A percentile compares a stretch with the other conserved stretches of the same genome.
phyloP scores from a whole-genome alignment of 2,113 vertebrate species.

The Machaerirhynchus nigripectus region DNA sequence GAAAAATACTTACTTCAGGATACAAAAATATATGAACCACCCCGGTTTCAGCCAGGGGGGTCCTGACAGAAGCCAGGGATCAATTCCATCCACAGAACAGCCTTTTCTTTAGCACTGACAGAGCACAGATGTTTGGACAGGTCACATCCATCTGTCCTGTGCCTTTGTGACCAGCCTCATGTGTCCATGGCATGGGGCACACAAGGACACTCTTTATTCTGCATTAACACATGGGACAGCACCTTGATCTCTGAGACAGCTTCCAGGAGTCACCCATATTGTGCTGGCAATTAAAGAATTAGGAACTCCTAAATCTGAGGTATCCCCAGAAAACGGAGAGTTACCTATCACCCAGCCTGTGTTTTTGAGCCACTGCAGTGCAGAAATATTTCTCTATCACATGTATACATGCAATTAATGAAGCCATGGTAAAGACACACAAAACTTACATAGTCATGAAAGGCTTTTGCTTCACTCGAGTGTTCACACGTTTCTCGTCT shows the following conservation, averaged over 20 bases:
- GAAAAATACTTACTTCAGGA: not conserved
- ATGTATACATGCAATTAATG: not conserved
- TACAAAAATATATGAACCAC: not conserved
- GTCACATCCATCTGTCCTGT: not conserved
- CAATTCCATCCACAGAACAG: not conserved
- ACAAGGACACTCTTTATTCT: not conserved
- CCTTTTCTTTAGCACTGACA: not conserved
- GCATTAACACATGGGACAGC: not conserved
- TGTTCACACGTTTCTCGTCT: slow-evolving; percentile 89
- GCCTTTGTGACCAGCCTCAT: not conserved
- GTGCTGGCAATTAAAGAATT: not conserved
- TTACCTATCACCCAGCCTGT: not conserved
- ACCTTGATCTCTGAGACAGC: not conserved
- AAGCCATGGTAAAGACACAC: not conserved
- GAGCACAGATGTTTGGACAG: not conserved
- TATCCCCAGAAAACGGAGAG: not conserved
- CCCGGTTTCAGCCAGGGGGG: not conserved
- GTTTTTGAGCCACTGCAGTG: not conserved
- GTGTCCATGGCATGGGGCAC: fast-evolving
- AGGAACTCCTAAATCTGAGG: not conserved
- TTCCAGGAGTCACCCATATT: not conserved
- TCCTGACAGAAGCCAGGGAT: not conserved
- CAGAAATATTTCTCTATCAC: not conserved
- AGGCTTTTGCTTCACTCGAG: slow-evolving; percentile 89
- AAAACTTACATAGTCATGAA: slow-evolving; percentile 87